Evolutionary conservation across 1,140 invertebrate genomes (phyloP), one percentile per base, ranked within the genome.

Genomic region (Megalonaias nervosa): DNA sequence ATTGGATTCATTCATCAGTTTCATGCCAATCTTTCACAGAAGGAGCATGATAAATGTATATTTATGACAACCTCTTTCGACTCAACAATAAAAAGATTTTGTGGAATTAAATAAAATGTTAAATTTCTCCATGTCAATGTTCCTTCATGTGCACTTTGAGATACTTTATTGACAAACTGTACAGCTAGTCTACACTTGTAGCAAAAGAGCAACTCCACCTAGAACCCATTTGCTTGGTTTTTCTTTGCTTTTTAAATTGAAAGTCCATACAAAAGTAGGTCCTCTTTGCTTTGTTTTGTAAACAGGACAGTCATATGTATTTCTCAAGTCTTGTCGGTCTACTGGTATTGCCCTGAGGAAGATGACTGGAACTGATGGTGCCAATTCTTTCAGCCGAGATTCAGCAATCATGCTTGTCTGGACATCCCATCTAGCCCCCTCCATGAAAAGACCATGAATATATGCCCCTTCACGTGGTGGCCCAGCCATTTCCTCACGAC

Each of bases 201-300:
- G 91, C 1, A 98, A 90, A 9, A 98, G 90, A 5, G 96, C 95
- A 0, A 97, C 96, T 0, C 97, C 97, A 16, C 95, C 97, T 15
- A 98, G 89, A 1, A 96, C 95, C 97, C 97, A 98, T 90, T 97
- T 97, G 3, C 96, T 93, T 0, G 96, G 94, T 88, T 97, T 97
- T 82, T 97, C 97, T 90, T 97, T 97, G 15, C 95, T 96, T 89
- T 97, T 97, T 15, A 98, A 89, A 90, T 97, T 97, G 89, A 98
- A 97, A 2, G 96, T 98, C 96, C 97, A 98, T 5, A 98, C 95
- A 89, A 95, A 98, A 1, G 96, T 98, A 0, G 96, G 95, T 0
- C 97, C 97, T 62, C 97, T 92, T 19, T 14, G 93, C 66, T 96
- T 92, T 0, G 96, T 98, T 90, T 97, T 97, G 88, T 98, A 98